Base-by-base conservation (phyloP, 2,113 vertebrate genomes). In the Capricornis sumatraensis region DNA sequence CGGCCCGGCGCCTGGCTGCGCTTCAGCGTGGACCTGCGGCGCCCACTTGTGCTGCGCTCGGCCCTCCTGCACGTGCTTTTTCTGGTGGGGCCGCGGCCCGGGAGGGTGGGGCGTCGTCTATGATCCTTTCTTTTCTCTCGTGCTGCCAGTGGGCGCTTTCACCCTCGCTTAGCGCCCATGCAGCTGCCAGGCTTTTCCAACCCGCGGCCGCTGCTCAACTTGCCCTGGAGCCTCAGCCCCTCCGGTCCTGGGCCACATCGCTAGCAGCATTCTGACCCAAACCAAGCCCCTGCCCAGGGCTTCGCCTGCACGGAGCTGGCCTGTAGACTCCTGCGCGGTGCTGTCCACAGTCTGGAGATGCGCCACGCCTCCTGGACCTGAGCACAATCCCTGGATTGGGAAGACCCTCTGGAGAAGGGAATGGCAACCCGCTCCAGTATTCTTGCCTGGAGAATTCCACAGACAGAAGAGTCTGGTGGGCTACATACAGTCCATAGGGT, bases 51-150 rank as follows among this genome's bases (percentile, higher is more conserved):
- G 50, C 98, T 99, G 82, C 36, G 89, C 23, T 97, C 98, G 55
- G 97, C 97, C n/a, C 82, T 90, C 45, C 96, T 99, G 86, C 98
- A 99, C 95, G 99, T 99, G 7, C 85, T 99, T n/a, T 86, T 98
- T 85, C 97, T 98, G 28, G 98, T 98, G 98, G 98, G 1, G 98
- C 98, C 7, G 71, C 92, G 11, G 71, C 87, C 36, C 25, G 23
- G 16, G n/a, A 1, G 27, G 58, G 10, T 5, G 6, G 7, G 11
- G 71, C 0, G 5, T 2, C 2, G 13, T 10, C 27, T 98, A 97
- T 1, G 97, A 99, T 90, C 98, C 99, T 6, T 99, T 98, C 97
- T 97, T 99, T 27, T 96, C 86, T 3, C 98, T 74, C 43, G 52
- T 98, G 28, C 45, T 98, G 17, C 62, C 98, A 1, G 97, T 88